Conservation (phyloP, 2,113 vertebrate species). For the Nyctibius bracteatus region DNA sequence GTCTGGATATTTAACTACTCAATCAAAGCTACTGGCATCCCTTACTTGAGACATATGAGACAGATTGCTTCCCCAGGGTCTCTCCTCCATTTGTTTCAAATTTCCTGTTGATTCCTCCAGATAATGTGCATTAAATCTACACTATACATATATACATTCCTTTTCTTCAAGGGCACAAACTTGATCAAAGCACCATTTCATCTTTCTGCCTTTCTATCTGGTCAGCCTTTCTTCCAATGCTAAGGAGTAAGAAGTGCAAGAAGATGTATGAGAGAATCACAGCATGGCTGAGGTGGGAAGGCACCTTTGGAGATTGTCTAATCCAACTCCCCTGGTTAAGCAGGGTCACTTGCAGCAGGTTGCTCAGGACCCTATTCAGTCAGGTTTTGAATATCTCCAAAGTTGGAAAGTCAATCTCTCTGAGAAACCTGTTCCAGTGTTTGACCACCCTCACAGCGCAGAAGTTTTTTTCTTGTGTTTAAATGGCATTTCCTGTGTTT, state of each 20-base stretch:
- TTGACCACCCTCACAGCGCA: background rate
- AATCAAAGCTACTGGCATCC: background rate
- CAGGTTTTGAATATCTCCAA: background rate
- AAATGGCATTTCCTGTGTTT: background rate
- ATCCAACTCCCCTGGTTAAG: background rate
- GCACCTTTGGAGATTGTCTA: background rate
- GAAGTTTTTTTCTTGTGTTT: background rate
- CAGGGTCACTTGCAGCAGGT: background rate
- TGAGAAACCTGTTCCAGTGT: background rate
- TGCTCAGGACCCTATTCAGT: background rate
- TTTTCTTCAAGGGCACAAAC: background rate
- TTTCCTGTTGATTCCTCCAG: background rate
- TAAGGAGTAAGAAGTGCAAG: background rate
- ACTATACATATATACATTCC: background rate
- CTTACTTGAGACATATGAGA: background rate
- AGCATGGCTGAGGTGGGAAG: background rate
- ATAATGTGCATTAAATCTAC: background rate
- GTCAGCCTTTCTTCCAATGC: background rate
- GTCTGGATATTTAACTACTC: conserved; percentile 6
- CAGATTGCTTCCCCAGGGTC: background rate
- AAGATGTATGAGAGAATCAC: background rate
- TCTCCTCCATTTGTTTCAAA: background rate
- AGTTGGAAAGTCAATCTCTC: background rate
- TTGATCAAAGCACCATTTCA: background rate
- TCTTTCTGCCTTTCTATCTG: background rate